phyloP scores from a whole-genome alignment of 2,888 invertebrate species.

The Aspidiotus destructor region DNA sequence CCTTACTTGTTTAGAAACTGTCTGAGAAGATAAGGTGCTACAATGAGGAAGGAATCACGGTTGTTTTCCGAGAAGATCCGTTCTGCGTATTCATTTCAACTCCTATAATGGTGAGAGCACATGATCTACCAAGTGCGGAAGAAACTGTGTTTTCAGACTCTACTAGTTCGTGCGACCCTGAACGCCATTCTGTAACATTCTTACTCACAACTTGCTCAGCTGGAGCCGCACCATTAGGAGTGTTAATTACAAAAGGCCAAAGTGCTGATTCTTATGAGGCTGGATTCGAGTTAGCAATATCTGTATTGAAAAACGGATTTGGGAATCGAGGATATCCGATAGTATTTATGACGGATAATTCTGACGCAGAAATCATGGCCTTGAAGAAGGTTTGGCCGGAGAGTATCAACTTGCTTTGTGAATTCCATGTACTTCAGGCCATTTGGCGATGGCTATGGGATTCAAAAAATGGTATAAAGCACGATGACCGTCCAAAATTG shows the following conservation, averaged over 20 bases:
- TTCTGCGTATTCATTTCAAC: not conserved
- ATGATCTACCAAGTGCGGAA: not conserved
- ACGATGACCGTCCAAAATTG: not conserved
- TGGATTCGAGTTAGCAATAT: not conserved
- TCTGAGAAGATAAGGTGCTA: too few relatives aligned
- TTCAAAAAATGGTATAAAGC: not conserved
- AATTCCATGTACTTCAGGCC: conserved; percentile 4
- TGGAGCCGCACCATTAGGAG: not conserved
- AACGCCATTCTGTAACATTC: not conserved
- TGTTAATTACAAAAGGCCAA: not conserved
- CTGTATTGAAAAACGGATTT: not conserved
- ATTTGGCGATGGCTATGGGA: conserved; percentile 7
- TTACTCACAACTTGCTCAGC: not conserved
- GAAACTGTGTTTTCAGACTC: not conserved
- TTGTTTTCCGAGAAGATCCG: not conserved
- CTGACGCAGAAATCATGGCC: not conserved
- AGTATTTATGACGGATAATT: not conserved
- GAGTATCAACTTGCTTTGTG: not conserved
- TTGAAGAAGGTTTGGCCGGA: conserved; percentile 3
- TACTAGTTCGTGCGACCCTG: not conserved
- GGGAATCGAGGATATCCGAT: not conserved
- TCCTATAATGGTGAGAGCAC: not conserved
- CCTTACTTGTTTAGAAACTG: too few relatives aligned
- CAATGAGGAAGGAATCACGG: not conserved
- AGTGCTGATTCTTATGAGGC: not conserved